Base-by-base conservation (phyloP, 92 coral and sea anemone genomes). In the Scolanthus callimorphus region DNA sequence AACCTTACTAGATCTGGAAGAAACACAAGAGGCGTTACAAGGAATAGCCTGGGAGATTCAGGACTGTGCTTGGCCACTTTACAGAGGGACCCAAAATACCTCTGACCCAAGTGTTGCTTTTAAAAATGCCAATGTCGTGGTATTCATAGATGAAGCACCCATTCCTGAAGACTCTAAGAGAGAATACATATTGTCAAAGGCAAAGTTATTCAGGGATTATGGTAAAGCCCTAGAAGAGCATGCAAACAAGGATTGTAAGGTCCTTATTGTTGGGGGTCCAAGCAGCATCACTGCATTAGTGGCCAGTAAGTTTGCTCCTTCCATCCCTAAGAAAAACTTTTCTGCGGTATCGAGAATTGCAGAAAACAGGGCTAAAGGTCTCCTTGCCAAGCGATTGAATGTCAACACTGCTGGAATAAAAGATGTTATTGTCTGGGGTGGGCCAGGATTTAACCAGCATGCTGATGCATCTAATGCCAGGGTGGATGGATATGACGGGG, bases 401-500 rank as follows among this genome's bases (percentile, higher is more conserved):
- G 98, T 92, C 45, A 89, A 90, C 71, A 72, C 96, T 8, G 85
- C 94, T 24, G 96, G 90, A 25, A 74, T 92, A 17, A 84, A 74
- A 59, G 90, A 92, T 60, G 86, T 88, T 0, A 77, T 92, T 26
- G 77, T 92, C 54, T 92, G 98, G 98, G 98, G 98, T 25, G 78
- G 76, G 44, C 79, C 85, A 24, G 96, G 94, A 15, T 50, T 64
- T 19, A 55, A 61, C 17, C 84, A 84, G 1, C 39, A 54, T 13
- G 65, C 91, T 29, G 98, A 92, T 50, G 73, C 92, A 15, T 79
- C 71, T 24, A 65, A 41, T 69, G 84, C 98, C 21, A 90, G 85
- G 60, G 97, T 89, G 2, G 78, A 84, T 59, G 98, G 98, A 1
- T 92, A 77, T 61, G 96, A 92, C 71, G 98, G 98, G 2, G 98